A percentile compares a stretch with the other conserved stretches of the same genome.
phyloP scores from a whole-genome alignment of 2,113 vertebrate genomes.

The Pollimyrus isidori region DNA sequence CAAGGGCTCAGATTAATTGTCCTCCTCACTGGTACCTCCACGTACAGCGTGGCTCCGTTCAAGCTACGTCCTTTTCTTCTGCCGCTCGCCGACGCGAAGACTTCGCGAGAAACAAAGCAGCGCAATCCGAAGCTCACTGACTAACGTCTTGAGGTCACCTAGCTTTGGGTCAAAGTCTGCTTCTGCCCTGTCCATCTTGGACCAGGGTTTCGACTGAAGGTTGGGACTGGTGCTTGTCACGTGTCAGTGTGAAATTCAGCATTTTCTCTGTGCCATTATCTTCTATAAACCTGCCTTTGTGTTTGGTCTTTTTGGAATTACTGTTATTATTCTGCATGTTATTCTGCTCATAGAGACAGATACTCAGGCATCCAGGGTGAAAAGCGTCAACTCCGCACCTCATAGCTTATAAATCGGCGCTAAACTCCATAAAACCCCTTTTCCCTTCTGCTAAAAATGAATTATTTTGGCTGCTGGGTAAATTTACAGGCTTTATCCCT shows the following conservation, averaged over 20 bases:
- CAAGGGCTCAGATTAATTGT: slow-evolving; percentile 63
- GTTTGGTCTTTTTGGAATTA: neutral
- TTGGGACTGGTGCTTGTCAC: slow-evolving; percentile 53
- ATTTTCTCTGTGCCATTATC: neutral
- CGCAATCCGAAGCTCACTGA: slow-evolving; percentile 19
- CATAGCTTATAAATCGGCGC: neutral
- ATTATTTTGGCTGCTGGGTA: slow-evolving; percentile 17
- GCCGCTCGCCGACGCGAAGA: slow-evolving; percentile 15
- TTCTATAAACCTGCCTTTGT: neutral
- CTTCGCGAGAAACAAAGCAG: slow-evolving; percentile 5
- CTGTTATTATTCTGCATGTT: neutral
- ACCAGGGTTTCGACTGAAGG: slow-evolving; percentile 52
- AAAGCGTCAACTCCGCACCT: neutral
- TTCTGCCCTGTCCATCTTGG: slow-evolving; percentile 64
- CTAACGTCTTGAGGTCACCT: slow-evolving; percentile 47
- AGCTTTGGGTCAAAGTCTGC: slow-evolving; percentile 57
- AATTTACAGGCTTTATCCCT: slow-evolving; percentile 23
- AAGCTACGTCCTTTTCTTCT: neutral
- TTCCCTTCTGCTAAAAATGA: neutral
- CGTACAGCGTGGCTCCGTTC: slow-evolving; percentile 33
- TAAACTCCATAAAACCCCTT: neutral
- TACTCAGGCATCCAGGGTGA: neutral
- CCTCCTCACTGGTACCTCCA: slow-evolving; percentile 51
- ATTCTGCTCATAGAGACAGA: neutral
- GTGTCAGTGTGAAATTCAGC: slow-evolving; percentile 53